These are phyloP conservation scores for Pygmarrhopalites habei DNA, from an alignment of 1,140 invertebrate genomes.

Conservation along the genomic window DNA sequence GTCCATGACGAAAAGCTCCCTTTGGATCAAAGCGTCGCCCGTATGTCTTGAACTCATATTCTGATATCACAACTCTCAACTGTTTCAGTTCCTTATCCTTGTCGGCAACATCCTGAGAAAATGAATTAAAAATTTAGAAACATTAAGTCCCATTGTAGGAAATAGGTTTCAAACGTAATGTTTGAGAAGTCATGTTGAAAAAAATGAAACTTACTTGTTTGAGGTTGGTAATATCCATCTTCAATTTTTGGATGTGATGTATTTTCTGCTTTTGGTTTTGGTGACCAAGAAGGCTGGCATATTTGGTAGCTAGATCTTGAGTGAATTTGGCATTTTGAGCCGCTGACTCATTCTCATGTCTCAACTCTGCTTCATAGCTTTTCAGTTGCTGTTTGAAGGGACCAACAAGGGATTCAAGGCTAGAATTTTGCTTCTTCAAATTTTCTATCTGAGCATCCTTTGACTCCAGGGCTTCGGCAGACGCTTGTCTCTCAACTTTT, in stretches of 20 bases:
- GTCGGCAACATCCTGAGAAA: no score
- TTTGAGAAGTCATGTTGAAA: no score
- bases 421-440: no score
- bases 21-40: no score
- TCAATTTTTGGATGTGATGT: constrained; percentile 56
- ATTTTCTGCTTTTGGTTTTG: constrained; percentile 63
- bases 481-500: no score
- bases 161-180: not conserved
- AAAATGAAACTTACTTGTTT: constrained; percentile 4
- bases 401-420: constrained; percentile 33
- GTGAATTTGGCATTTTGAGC: constrained; percentile 42
- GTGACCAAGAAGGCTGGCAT: constrained; percentile 56
- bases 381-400: constrained; percentile 43
- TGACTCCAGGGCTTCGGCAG: no score
- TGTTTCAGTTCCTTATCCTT: no score
- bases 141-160: not conserved
- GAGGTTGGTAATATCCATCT: constrained; percentile 49
- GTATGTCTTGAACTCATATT: no score
- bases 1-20: no score
- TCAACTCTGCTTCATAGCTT: constrained; percentile 46
- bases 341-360: constrained; percentile 43
- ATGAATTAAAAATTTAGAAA: no score
- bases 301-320: constrained; percentile 53
- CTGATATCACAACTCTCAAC: no score
- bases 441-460: no score